Conservation (phyloP, 2,888 invertebrate genomes). For the Noctua pronuba region DNA sequence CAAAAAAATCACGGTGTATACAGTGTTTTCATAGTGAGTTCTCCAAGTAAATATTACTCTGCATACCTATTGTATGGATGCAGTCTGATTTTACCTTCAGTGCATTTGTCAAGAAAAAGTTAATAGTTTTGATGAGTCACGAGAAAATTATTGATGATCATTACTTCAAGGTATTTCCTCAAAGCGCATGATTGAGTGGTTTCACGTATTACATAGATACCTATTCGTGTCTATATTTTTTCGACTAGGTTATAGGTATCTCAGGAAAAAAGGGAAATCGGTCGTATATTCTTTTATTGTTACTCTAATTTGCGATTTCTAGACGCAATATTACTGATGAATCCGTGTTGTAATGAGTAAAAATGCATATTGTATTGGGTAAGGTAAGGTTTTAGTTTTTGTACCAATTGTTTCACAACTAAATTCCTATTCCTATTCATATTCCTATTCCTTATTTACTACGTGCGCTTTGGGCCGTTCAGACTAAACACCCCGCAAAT, state of each 20-base stretch:
- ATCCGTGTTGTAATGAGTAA: not conserved
- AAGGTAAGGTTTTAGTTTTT: not conserved
- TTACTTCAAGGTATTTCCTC: slow-evolving; percentile 13
- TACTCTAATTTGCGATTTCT: not conserved
- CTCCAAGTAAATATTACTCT: not conserved
- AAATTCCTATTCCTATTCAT: too few relatives aligned
- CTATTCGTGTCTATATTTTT: not conserved
- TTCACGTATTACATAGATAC: not conserved
- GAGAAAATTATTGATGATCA: slow-evolving; percentile 8
- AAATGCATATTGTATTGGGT: not conserved
- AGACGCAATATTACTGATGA: not conserved
- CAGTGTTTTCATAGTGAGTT: not conserved
- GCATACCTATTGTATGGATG: not conserved
- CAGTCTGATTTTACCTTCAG: not conserved
- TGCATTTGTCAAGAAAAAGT: not conserved
- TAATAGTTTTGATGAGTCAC: not conserved
- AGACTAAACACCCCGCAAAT: too few relatives aligned
- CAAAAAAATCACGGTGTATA: too few relatives aligned
- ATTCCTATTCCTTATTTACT: too few relatives aligned
- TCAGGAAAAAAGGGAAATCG: not conserved
- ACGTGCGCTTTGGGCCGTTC: too few relatives aligned
- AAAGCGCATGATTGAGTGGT: not conserved
- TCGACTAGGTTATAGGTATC: not conserved
- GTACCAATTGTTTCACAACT: not conserved
- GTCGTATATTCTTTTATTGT: not conserved